Evolutionary conservation across 2,113 vertebrate genomes (phyloP).

Genomic region (Amblyopsis rosae): DNA sequence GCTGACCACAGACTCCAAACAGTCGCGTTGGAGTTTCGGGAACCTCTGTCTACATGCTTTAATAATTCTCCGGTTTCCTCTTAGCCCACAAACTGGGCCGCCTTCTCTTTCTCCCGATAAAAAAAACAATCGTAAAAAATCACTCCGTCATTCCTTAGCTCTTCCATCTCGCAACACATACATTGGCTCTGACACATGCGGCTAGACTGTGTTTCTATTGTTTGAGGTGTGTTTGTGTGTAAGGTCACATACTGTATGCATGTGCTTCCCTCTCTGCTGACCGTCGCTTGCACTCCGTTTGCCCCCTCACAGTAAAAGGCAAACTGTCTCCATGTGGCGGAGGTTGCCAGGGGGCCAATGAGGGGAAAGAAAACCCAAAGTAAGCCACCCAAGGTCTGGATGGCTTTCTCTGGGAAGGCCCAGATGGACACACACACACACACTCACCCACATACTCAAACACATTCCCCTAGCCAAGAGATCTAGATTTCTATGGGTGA

Average conservation of each 20-base stretch:
- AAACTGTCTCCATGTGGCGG: slow-evolving; percentile 63
- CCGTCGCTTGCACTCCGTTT: slow-evolving; percentile 59
- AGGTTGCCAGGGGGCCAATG: slow-evolving; percentile 29
- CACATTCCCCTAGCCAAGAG: slow-evolving; percentile 15
- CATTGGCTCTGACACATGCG: slow-evolving; percentile 51
- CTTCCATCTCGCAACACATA: slow-evolving; percentile 48
- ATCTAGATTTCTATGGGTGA: not conserved
- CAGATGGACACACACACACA: slow-evolving; percentile 32
- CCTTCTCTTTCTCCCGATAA: slow-evolving; percentile 39
- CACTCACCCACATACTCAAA: slow-evolving; percentile 20
- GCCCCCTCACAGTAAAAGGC: slow-evolving; percentile 58
- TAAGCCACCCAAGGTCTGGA: not conserved
- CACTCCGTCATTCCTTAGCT: slow-evolving; percentile 13
- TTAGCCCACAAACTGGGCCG: slow-evolving; percentile 56
- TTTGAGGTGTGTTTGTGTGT: slow-evolving; percentile 39
- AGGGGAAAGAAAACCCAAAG: slow-evolving; percentile 11
- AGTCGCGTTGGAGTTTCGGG: slow-evolving; percentile 70
- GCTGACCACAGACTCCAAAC: slow-evolving; percentile 79
- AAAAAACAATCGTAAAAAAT: slow-evolving; percentile 2
- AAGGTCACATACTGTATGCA: too few relatives aligned
- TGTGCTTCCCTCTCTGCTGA: not conserved
- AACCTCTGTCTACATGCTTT: slow-evolving; percentile 60
- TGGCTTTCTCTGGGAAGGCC: slow-evolving; percentile 49
- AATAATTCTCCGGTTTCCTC: slow-evolving; percentile 67
- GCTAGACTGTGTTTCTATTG: slow-evolving; percentile 46